A percentile compares a stretch with the other conserved stretches of the same genome.
These are phyloP conservation scores for Cyanistes caeruleus DNA, from an alignment of 2,113 vertebrate genomes.

Conservation along the genomic window DNA sequence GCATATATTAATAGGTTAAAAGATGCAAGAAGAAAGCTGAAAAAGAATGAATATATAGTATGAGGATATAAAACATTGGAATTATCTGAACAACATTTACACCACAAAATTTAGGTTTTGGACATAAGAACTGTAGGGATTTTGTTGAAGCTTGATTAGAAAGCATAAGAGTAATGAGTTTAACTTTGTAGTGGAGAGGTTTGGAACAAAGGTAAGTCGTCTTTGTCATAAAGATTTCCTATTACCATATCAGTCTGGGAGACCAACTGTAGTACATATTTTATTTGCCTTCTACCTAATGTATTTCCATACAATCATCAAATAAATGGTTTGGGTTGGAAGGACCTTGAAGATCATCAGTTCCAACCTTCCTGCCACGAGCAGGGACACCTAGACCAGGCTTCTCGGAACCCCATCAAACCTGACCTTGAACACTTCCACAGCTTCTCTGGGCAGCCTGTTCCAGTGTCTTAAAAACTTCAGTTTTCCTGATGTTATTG, in stretches of 20 bases:
- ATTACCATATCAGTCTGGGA: background rate
- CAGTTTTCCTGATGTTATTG: background rate
- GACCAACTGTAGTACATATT: background rate
- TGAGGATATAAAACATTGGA: background rate
- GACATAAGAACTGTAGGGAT: background rate
- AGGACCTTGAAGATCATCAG: background rate
- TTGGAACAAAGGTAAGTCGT: background rate
- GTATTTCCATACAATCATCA: background rate
- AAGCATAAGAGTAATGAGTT: background rate
- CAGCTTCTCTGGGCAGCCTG: background rate
- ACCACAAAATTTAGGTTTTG: background rate
- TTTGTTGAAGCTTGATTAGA: background rate
- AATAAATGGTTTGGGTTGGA: background rate
- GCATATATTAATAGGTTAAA: background rate
- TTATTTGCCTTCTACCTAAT: background rate
- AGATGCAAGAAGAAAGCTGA: background rate
- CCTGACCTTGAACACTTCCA: background rate
- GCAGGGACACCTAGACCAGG: background rate
- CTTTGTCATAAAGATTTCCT: background rate
- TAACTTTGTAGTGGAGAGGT: background rate
- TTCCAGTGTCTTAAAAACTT: background rate
- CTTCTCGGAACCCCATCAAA: background rate
- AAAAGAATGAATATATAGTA: background rate
- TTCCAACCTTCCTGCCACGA: background rate
- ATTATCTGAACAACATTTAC: background rate